These are phyloP conservation scores for Tursiops truncatus DNA, from an alignment of 2,113 vertebrate genomes.

Conservation along the genomic window DNA sequence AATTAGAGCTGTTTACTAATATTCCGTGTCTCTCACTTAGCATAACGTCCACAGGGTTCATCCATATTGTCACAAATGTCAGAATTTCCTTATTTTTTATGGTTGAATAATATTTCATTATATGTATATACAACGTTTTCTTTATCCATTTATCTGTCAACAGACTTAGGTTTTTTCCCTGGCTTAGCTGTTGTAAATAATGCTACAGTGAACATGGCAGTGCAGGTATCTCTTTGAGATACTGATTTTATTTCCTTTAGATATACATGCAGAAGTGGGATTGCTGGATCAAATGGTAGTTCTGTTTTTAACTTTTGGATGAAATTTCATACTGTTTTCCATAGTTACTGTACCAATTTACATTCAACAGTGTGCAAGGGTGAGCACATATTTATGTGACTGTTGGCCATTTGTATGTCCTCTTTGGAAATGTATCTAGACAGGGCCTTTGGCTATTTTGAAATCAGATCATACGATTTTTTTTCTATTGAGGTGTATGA, in stretches of 20 bases:
- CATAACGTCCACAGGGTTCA: background rate
- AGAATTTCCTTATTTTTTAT: background rate
- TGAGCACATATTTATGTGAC: background rate
- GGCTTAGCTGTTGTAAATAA: background rate
- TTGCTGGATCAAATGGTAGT: background rate
- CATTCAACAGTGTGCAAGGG: background rate
- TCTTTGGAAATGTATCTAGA: background rate
- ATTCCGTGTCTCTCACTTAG: background rate
- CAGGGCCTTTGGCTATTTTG: background rate
- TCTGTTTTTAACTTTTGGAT: background rate
- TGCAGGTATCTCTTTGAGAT: background rate
- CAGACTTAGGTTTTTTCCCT: background rate
- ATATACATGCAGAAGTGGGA: background rate
- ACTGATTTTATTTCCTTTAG: background rate
- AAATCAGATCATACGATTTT: background rate
- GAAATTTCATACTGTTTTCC: background rate
- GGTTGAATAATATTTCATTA: background rate
- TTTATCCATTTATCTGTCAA: background rate
- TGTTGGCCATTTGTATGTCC: background rate
- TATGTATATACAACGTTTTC: background rate
- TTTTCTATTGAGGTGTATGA: background rate
- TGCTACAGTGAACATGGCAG: background rate
- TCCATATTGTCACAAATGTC: background rate
- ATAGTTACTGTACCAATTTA: background rate
- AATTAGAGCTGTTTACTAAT: background rate